Base-by-base conservation (phyloP, 1,140 invertebrate species). In the Heliconius melpomene region DNA sequence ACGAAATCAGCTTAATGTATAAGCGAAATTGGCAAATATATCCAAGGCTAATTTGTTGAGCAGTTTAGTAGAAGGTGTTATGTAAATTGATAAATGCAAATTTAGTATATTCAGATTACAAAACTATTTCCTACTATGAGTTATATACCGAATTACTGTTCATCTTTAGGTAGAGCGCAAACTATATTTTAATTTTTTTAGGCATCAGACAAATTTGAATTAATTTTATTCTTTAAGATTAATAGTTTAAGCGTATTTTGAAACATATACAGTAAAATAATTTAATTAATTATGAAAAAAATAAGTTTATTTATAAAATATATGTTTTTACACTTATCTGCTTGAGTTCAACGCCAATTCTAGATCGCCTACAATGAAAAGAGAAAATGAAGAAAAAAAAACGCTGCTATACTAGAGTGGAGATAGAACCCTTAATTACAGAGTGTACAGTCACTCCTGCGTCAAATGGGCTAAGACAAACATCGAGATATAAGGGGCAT, bases 51-150 rank as follows among this genome's bases (percentile, higher is more conserved):
- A 75, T 75, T 75, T 75, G 32, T 75, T 52, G 38, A 66, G 36
- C 74, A 23, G 18, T 40, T 75, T 75, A 18, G n/a, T 40, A 40
- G 20, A 72, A 72, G 38, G 20, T 72, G 71, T 78, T 74, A 78
- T 57, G 72, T 74, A 73, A 78, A 78, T 23, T 78, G 32, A 29
- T 74, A 66, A 78, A 74, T 78, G 72, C 36, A 78, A 78, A 78
- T 78, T 78, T 72, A 7, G 36, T 66, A 72, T 74, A 78, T 78
- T 74, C 32, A 74, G 72, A 72, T 78, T 78, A 54, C 74, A 74
- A 74, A 74, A 74, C 52, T 74, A 74, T 74, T 78, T 78, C 77
- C 77, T 78, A 74, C 77, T 78, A 54, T 23, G 60, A 66, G 26
- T 66, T 26, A 66, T 29, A 66, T 66, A 66, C 60, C 26, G 23